Conservation (phyloP, 2,888 invertebrate genomes). For the Erannis defoliaria region DNA sequence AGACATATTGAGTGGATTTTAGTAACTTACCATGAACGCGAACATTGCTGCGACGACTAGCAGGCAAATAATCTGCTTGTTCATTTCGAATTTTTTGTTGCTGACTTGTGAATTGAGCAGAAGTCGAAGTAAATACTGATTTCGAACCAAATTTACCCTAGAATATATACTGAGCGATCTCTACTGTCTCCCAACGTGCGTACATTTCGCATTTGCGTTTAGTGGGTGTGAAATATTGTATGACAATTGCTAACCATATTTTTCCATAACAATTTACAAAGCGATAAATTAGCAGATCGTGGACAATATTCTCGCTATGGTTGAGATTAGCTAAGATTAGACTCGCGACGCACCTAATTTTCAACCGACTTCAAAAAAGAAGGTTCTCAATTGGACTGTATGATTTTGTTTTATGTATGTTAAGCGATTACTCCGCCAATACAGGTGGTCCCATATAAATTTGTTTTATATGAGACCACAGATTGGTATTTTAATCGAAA, state of each 20-base stretch:
- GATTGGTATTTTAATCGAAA: too few species aligned
- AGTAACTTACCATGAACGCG: slow-evolving; percentile 2
- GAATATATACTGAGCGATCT: slow-evolving; percentile 1
- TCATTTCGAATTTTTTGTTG: slow-evolving; percentile 1
- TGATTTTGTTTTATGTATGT: too few species aligned
- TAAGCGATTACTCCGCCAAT: too few species aligned
- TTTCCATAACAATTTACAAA: not conserved
- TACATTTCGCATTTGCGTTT: not conserved
- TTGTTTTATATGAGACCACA: too few species aligned
- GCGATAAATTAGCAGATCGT: not conserved
- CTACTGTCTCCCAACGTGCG: not conserved
- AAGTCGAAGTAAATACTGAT: not conserved
- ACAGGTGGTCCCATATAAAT: too few species aligned
- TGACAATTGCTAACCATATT: not conserved
- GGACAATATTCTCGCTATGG: not conserved
- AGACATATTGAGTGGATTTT: not conserved
- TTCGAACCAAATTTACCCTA: not conserved
- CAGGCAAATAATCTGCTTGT: slow-evolving; percentile 1
- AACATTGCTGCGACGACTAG: not conserved
- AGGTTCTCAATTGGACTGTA: too few species aligned
- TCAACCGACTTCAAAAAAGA: too few species aligned
- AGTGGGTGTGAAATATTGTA: not conserved
- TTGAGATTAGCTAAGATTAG: too few species aligned
- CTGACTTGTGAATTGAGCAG: not conserved
- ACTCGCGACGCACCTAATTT: too few species aligned